Evolutionary conservation across 2,113 vertebrate species (phyloP), one percentile per base, ranked within the genome.

Genomic region (Calonectris borealis): DNA sequence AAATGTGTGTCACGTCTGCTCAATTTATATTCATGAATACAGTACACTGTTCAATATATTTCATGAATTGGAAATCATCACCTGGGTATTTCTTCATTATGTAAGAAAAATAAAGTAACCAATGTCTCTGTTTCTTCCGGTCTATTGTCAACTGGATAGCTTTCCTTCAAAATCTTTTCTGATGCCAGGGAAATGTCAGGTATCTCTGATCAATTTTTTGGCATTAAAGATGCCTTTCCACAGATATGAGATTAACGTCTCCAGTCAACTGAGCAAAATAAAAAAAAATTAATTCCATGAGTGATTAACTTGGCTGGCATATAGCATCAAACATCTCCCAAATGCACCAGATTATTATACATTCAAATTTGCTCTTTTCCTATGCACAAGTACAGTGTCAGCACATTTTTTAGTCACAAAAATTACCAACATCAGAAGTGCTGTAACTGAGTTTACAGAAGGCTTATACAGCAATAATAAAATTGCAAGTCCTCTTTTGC

Each of bases 11-110:
- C 91, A 89, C 6, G 10, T 86, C 86, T 81, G 46, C 70, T 94
- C 82, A 40, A 87, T 97, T 97, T 95, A 94, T 96, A 97, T 96
- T 97, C 94, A 97, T 94, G 91, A 97, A 94, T 87, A 89, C 38
- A 85, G 65, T 62, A 83, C 32, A 22, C 3, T 16, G 83, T 81
- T 93, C 88, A 83, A 80, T 95, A 94, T 15, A 14, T 49, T 95
- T 76, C 95, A 84, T 4, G 7, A 78, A 94, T 65, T 94, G 84
- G 94, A 96, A 82, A 96, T 92, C 68, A 88, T 91, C 75, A 97
- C 89, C 94, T 90, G 79, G 69, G 42, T 69, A 94, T 78, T 95
- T 92, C 93, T 97, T 96, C 84, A 84, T 94, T 95, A 80, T 66
- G n/a, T 95, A 94, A 88, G 54, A 87, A 92, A 92, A 93, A 91